Base-by-base conservation (phyloP, 1,140 invertebrate species). In the Ceratina calcarata region DNA sequence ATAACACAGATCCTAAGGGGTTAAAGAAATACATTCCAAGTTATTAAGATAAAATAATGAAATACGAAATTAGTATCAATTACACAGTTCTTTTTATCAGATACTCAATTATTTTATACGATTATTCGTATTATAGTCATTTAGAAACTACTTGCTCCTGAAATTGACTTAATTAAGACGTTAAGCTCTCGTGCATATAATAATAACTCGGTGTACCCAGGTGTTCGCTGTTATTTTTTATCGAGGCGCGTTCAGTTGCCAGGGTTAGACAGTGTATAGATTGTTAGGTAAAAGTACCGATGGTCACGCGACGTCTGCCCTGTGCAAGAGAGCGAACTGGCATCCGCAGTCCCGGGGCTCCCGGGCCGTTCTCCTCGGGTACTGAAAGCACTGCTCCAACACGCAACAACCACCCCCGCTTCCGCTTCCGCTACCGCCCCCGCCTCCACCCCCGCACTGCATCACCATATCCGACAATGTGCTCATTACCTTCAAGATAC, bases 321-420 rank as follows among this genome's bases (percentile, higher is more conserved):
- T 96, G 93, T 97, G 96, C 88, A 97, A 95, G 89, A 97, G 94
- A 89, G 96, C 96, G 92, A 97, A 97, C 92, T 97, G 96, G 94
- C 96, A 97, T 93, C 96, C 96, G 92, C 96, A 97, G 91, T 97
- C 96, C 89, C 96, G 95, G 70, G 95, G 94, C 89, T 96, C 96
- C 90, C 95, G 93, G 85, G 94, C 92, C 32, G 32, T 37, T 90
- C 96, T 95, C 85, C 96, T 94, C 82, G 96, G 95, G 92, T 96
- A 96, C 92, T 96, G 95, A 95, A 97, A 97, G 95, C 96, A 97
- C 93, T 96, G 95, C 92, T 97, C 96, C 94, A 97, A 95, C 79
- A 96, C 94, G 91, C 96, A 96, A 95, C 96, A 97, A 37, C 32
- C 32, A 37, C 32, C 32, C 32, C 32, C 32, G 32, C 32, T 6